These are phyloP conservation scores for Pemphigus obesinymphae DNA, from an alignment of 1,140 invertebrate species.

Conservation along the genomic window DNA sequence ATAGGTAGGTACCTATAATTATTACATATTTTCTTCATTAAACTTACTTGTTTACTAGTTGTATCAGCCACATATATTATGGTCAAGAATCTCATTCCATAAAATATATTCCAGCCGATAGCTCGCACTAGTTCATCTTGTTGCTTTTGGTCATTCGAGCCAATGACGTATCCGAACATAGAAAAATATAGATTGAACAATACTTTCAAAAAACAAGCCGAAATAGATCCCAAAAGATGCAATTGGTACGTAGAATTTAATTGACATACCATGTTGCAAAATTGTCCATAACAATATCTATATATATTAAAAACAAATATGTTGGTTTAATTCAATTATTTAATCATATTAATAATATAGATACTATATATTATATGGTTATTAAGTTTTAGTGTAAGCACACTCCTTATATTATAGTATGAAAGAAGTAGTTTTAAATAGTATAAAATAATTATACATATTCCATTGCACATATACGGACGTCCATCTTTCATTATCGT, in stretches of 20 bases:
- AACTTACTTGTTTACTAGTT: constrained; percentile 42
- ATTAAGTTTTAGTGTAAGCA: too few relatives aligned
- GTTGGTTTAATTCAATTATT: too few relatives aligned
- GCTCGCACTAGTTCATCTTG: constrained; percentile 33
- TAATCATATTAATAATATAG: too few relatives aligned
- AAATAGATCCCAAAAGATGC: constrained; percentile 43
- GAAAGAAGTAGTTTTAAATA: too few relatives aligned
- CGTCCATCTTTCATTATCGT: too few relatives aligned
- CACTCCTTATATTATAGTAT: too few relatives aligned
- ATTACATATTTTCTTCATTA: too few relatives aligned
- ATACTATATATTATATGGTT: too few relatives aligned
- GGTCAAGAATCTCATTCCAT: constrained; percentile 42
- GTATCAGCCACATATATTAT: constrained; percentile 42
- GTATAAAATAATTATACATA: too few relatives aligned
- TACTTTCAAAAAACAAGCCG: constrained; percentile 45
- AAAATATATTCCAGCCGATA: constrained; percentile 44
- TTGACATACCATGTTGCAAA: constrained; percentile 42
- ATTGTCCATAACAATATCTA: constrained; percentile 43
- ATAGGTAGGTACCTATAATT: too few relatives aligned
- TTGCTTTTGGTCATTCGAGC: constrained; percentile 32
- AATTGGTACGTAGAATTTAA: constrained; percentile 45
- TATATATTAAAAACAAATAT: neutral
- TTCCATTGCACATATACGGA: too few relatives aligned
- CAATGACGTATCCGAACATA: constrained; percentile 45
- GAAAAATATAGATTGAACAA: constrained; percentile 46